Evolutionary conservation across 2,113 vertebrate species (phyloP).

Genomic region (Alouatta palliata): DNA sequence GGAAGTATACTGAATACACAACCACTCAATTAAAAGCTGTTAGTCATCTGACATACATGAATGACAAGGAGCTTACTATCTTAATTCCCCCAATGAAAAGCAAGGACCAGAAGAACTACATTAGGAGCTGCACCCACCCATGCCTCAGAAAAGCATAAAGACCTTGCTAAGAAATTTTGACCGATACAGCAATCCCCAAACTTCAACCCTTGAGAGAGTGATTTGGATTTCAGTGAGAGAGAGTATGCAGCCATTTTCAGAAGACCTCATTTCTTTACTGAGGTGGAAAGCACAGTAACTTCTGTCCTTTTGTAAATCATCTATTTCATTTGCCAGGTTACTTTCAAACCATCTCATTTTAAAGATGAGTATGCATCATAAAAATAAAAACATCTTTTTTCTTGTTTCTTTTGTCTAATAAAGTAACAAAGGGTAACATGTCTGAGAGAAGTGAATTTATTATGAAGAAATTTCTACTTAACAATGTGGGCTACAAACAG

Average conservation of each 20-base stretch:
- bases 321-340: conserved; percentile 17
- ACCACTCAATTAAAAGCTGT: background rate
- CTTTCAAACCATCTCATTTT: conserved; percentile 26
- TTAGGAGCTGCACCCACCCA: background rate
- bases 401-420: background rate
- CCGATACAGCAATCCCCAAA: background rate
- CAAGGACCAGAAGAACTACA: background rate
- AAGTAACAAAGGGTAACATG: background rate
- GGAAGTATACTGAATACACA: background rate
- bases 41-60: background rate
- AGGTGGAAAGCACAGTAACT: background rate
- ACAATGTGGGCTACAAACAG: background rate
- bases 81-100: background rate
- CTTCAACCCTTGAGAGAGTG: background rate
- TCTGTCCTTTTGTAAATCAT: background rate
- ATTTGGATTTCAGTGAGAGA: background rate
- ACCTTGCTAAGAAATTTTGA: background rate
- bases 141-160: background rate
- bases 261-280: background rate
- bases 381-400: background rate
- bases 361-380: background rate
- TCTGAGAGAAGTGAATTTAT: background rate
- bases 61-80: background rate
- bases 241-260: background rate
- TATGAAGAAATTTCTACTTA: conserved; percentile 23